Evolutionary conservation across 2,888 invertebrate species (phyloP), one percentile per base, ranked within the genome.

Genomic region (Danaus chrysippus): DNA sequence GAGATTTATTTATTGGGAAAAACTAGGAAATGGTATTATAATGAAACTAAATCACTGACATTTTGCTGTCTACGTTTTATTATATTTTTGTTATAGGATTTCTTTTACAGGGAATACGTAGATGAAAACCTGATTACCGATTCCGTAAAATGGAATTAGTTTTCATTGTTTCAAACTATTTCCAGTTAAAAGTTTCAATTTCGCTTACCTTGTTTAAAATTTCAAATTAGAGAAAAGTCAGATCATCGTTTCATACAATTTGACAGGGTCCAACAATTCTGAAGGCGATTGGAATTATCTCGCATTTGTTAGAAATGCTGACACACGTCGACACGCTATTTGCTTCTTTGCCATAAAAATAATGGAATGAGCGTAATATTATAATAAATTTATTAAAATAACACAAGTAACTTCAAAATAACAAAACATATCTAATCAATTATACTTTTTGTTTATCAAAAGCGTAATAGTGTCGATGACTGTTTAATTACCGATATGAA

Each of bases 1-100:
- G 81, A 84, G 86, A 87, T 88, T 85, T 87, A 87, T 89, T 83
- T 85, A 82, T 82, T 81, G 83, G 82, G 81, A 86, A 83, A 74
- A 71, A 81, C 77, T 76, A 78, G 84, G 82, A 85, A 86, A 87
- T 81, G 76, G 79, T 77, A 82, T 84, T 86, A 86, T 49, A 49
- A 49, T 49, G 49, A 49, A 49, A 49, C 49, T 49, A 49, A n/a
- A 49, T 49, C 49, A 17, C 11, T n/a, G n/a, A 15, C 17, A 10
- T 17, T 11, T 49, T 17, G 10, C 17, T 17, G 17, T 46, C 46
- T 6, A 0, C 17, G 17, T 49, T 17, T 49, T 17, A 49, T n/a
- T 34, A 3, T 34, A 5, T 34, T 34, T 3, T 34, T 34, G 23
- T 5, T 34, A 3, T 8, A 34, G 8, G 2, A 5, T 34, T 34